A percentile compares a stretch with the other conserved stretches of the same genome.
Conservation (phyloP, 1,140 invertebrate species). For the Listronotus oregonensis region DNA sequence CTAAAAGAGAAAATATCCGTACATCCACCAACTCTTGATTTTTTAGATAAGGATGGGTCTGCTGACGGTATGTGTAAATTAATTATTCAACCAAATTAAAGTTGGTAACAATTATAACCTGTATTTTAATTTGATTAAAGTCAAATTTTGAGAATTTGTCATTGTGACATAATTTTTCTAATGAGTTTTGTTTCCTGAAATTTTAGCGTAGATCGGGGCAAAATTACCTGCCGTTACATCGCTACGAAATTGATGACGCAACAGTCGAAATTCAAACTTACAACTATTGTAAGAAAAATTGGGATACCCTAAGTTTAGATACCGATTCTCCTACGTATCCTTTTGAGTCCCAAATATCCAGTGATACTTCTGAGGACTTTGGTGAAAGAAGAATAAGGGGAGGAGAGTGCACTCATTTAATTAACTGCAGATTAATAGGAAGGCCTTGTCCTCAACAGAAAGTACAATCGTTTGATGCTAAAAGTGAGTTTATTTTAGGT, state of each 20-base stretch:
- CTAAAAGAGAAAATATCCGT: too few species aligned
- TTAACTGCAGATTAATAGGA: slow-evolving; percentile 5
- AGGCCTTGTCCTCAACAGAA: not conserved
- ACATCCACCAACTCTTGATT: too few species aligned
- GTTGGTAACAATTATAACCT: too few species aligned
- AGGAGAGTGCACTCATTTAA: slow-evolving; percentile 22
- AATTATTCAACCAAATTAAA: too few species aligned
- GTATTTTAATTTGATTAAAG: not conserved
- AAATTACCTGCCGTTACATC: slow-evolving; percentile 16
- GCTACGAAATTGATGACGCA: slow-evolving; percentile 10
- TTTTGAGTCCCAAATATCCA: slow-evolving; percentile 13
- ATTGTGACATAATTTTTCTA: not conserved
- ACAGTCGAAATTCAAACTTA: slow-evolving; percentile 7
- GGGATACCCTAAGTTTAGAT: slow-evolving; percentile 13
- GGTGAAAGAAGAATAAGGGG: slow-evolving; percentile 20
- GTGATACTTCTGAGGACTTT: slow-evolving; percentile 19
- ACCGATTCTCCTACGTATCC: slow-evolving; percentile 24
- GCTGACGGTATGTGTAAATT: too few species aligned
- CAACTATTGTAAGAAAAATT: slow-evolving; percentile 19
- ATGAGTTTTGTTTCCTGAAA: slow-evolving; percentile 15
- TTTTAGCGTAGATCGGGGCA: slow-evolving; percentile 27
- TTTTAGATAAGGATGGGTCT: too few species aligned
- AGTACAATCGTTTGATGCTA: slow-evolving; percentile 17
- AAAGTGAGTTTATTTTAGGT: slow-evolving; percentile 25
- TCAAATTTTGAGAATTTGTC: slow-evolving; percentile 4